Base-by-base conservation (phyloP, 2,113 vertebrate genomes). In the Zosterops pallidus region DNA sequence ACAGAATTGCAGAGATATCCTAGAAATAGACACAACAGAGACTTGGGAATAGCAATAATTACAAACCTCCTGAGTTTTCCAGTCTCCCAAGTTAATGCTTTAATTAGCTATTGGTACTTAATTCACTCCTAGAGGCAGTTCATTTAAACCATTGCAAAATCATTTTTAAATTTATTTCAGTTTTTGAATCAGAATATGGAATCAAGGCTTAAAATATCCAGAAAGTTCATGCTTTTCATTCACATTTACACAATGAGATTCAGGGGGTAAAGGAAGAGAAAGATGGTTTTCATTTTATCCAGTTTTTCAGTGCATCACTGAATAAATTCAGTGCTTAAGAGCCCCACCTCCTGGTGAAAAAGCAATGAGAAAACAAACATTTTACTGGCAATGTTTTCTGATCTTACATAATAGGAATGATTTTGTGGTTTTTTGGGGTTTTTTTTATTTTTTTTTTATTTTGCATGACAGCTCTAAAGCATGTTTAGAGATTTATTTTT, bases 301-400 rank as follows among this genome's bases (percentile, higher is more conserved):
- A 26, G 25, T 37, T 83, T 92, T 79, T 80, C 60, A 31, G 35
- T 2, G 19, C 31, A 23, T 50, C 29, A 9, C 24, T 0, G 0
- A 78, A 81, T 21, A 94, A 92, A 96, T 96, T 68, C 60, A 5
- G 39, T 95, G 92, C 95, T 96, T 88, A 94, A 96, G 59, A 97
- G 90, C 96, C 80, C 96, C 97, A 97, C 84, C 97, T 97, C 75
- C 95, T 97, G 96, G 95, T 76, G 53, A 83, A 89, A 88, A 85
- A 92, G 29, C 35, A 72, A 64, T 9, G 56, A 16, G 23, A 65
- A 93, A 77, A 46, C n/a, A 65, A 60, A 71, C 41, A 60, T 41
- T 69, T 70, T 85, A 17, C 47, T 47, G 25, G 24, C 16, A 59
- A 15, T 64, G 52, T 82, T 82, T 86, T 24, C 35, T 41, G 29